Percentiles rank a stretch among this genome's conserved stretches.
Evolutionary conservation across 1,140 invertebrate genomes (phyloP).

Genomic region (Procambarus clarkii): DNA sequence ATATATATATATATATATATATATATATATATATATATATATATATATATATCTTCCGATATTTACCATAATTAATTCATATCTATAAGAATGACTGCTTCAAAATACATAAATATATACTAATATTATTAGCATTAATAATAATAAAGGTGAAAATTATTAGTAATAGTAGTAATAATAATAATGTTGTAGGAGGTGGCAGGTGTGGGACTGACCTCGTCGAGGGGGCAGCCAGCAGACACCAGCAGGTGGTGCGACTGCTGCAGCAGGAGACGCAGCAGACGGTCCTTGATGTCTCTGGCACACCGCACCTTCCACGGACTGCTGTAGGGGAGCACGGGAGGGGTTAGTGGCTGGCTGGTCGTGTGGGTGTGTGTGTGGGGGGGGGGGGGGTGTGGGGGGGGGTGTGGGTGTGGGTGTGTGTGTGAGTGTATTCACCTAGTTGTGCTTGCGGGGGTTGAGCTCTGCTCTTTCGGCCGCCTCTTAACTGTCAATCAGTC

Average conservation of each 20-base stretch:
- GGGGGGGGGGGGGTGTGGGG: too few relatives aligned
- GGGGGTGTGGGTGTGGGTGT: too few relatives aligned
- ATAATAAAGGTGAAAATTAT: too few relatives aligned
- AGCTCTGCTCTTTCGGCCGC: too few relatives aligned
- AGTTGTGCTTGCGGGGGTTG: too few relatives aligned
- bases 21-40: slow-evolving; percentile 21
- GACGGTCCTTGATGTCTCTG: slow-evolving; percentile 93
- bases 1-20: slow-evolving; percentile 15
- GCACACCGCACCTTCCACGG: slow-evolving; percentile 83
- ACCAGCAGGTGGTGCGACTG: slow-evolving; percentile 91
- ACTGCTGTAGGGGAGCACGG: slow-evolving; percentile 30
- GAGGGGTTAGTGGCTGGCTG: too few relatives aligned
- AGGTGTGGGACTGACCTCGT: slow-evolving; percentile 84
- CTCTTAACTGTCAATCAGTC: too few relatives aligned
- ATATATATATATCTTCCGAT: neutral
- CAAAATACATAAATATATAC: too few relatives aligned
- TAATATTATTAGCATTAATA: neutral
- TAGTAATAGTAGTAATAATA: neutral
- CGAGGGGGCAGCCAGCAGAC: slow-evolving; percentile 92
- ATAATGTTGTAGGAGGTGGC: too few relatives aligned
- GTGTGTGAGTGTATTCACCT: too few relatives aligned
- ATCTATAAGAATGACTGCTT: neutral
- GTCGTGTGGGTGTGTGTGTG: too few relatives aligned
- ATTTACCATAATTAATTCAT: neutral
- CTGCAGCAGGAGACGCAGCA: slow-evolving; percentile 89